phyloP scores from a whole-genome alignment of 2,888 invertebrate genomes.

The Himalopsyche tibetana region DNA sequence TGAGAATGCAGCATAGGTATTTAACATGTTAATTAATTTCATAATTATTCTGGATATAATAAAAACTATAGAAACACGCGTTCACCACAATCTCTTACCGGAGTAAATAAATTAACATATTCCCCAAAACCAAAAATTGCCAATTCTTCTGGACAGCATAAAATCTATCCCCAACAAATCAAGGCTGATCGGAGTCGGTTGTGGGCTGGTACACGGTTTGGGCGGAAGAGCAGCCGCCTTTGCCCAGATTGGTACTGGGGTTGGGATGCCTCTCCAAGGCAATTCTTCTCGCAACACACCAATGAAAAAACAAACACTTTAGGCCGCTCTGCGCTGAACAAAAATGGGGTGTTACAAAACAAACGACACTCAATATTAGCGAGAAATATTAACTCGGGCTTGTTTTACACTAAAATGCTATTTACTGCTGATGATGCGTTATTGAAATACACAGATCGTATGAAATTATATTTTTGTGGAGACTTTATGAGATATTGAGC shows the following conservation, averaged over 20 bases:
- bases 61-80: not conserved
- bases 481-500: too few species aligned
- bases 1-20: too few species aligned
- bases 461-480: too few species aligned
- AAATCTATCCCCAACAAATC: constrained; percentile 25
- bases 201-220: constrained; percentile 18
- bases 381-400: too few species aligned
- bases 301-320: constrained; percentile 26
- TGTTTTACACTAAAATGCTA: too few species aligned
- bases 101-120: not conserved
- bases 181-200: constrained; percentile 3
- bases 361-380: not conserved
- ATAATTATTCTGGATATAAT: too few species aligned
- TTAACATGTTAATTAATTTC: too few species aligned
- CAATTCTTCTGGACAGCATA: not conserved
- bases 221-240: constrained; percentile 2
- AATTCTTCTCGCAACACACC: constrained; percentile 30
- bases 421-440: too few species aligned
- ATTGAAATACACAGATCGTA: too few species aligned
- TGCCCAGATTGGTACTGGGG: not conserved
- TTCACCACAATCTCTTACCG: not conserved
- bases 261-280: not conserved
- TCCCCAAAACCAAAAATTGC: not conserved
- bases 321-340: not conserved
- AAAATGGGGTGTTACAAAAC: not conserved